These are phyloP conservation scores for Novumbra hubbsi DNA, from an alignment of 2,797 vertebrate genomes.

Conservation along the genomic window DNA sequence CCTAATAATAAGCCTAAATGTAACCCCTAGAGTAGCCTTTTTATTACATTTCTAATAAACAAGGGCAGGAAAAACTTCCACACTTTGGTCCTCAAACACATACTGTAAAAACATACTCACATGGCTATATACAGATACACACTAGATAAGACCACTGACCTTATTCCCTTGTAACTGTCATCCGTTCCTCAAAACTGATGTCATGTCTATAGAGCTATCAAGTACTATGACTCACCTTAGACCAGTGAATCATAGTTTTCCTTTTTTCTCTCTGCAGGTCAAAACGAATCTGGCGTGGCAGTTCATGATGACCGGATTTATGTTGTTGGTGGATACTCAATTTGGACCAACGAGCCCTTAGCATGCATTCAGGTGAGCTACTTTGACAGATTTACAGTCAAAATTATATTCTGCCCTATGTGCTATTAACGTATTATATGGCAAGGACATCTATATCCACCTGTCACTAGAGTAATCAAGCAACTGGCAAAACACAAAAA, in stretches of 20 bases:
- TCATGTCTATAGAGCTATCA: constrained; percentile 25
- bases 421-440: too few species aligned
- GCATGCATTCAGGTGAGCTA: constrained; percentile 94
- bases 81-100: too few species aligned
- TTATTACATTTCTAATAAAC: too few species aligned
- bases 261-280: constrained; percentile 72
- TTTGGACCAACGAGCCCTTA: constrained; percentile 98
- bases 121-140: neutral
- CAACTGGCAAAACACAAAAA: too few species aligned
- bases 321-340: constrained; percentile 96
- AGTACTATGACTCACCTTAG: constrained; percentile 25
- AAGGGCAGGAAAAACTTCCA: too few species aligned
- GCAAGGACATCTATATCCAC: too few species aligned
- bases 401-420: too few species aligned
- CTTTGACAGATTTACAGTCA: neutral
- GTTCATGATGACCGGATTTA: constrained; percentile 95
- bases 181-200: neutral
- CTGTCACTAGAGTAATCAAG: too few species aligned
- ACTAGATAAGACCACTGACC: constrained; percentile 9
- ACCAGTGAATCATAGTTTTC: constrained; percentile 27
- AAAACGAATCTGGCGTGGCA: constrained; percentile 95
- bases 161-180: constrained; percentile 24
- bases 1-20: too few species aligned
- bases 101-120: neutral
- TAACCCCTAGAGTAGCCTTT: too few species aligned